Conservation (phyloP, 2,113 vertebrate genomes). For the Craseonycteris thonglongyai region DNA sequence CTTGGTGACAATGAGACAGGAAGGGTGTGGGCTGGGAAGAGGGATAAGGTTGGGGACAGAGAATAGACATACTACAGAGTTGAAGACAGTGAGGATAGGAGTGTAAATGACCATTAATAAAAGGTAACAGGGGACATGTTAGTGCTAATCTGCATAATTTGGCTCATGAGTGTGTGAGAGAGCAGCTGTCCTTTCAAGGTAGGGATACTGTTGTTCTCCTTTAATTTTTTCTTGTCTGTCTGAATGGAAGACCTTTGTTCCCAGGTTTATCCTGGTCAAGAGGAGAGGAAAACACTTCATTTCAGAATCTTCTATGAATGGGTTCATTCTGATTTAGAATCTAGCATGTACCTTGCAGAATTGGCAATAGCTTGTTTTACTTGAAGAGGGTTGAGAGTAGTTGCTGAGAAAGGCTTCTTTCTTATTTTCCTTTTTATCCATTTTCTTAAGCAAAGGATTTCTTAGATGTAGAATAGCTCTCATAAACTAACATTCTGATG, state of each 20-base stretch:
- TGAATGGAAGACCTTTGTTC: not conserved
- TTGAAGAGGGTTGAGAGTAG: not conserved
- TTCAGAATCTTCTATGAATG: not conserved
- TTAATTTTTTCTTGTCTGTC: not conserved
- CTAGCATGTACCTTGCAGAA: not conserved
- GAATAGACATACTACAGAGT: not conserved
- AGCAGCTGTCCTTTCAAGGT: not conserved
- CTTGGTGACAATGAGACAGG: not conserved
- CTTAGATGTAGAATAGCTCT: conserved; percentile 49
- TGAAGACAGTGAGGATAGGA: not conserved
- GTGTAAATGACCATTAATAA: not conserved
- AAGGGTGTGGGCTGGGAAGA: not conserved
- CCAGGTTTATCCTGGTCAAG: not conserved
- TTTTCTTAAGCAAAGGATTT: conserved; percentile 34
- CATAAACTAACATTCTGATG: conserved; percentile 52
- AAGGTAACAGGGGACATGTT: not conserved
- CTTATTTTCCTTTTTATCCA: not conserved
- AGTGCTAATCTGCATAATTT: not conserved
- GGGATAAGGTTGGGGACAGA: not conserved
- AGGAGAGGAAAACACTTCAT: not conserved
- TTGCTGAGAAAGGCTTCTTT: not conserved
- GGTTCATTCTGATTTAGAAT: not conserved
- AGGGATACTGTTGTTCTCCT: not conserved
- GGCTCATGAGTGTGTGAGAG: not conserved
- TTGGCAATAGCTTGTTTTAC: not conserved